Base-by-base conservation (phyloP, 2,113 vertebrate species). In the Ochotona princeps region DNA sequence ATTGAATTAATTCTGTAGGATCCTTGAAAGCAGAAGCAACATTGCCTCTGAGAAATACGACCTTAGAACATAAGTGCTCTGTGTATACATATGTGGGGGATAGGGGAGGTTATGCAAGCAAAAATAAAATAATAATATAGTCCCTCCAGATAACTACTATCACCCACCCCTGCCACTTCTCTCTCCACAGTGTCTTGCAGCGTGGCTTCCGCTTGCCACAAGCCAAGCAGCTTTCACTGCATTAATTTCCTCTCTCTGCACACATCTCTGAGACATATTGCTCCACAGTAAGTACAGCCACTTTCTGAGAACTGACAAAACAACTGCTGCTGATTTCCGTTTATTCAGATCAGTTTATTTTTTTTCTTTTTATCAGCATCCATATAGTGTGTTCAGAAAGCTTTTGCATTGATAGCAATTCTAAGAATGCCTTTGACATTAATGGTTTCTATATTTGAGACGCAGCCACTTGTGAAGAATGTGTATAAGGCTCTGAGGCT, bases 301-400 rank as follows among this genome's bases (percentile, higher is more conserved):
- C 57, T 90, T 89, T 80, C 91, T 35, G 65, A 76, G 60, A 86
- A 51, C 51, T 61, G 72, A 85, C 44, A 38, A 92, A 78, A 94
- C 83, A 96, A 88, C 63, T 18, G 82, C 76, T 76, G 91, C 87
- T 89, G 87, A 89, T 91, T 95, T 93, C 76, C 89, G 86, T 91
- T 91, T 92, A 96, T 92, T 91, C 94, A 90, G 91, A 96, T 95
- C 89, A 92, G 89, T 83, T 89, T 63, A 7, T 61, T 89, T 84
- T 85, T n/a, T 87, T 87, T 38, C 74, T 83, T 90, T 92, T 84
- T 87, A 92, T 93, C 92, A 91, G 69, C 76, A 92, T 94, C 83
- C 84, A 91, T 35, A 87, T 25, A 61, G 44, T 72, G 7, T 69
- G 26, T 81, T 93, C 69, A 75, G 76, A 94, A 86, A 90, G 78